These are phyloP conservation scores for Palythoa caribaeorum DNA, from an alignment of 92 coral and sea anemone genomes.

Conservation along the genomic window DNA sequence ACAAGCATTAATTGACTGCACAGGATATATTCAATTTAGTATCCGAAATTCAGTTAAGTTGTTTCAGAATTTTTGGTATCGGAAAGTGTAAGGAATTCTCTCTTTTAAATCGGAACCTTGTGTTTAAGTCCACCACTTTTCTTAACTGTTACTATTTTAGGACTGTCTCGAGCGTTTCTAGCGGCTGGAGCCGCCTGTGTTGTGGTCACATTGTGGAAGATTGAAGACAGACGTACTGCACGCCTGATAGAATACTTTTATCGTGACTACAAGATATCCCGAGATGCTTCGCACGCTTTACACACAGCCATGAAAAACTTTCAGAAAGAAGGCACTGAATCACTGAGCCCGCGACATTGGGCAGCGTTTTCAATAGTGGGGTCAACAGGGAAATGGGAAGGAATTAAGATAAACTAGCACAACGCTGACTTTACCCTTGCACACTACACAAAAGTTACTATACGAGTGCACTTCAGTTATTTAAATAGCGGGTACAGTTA, in stretches of 20 bases:
- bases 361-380: constrained; percentile 77
- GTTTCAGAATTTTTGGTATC: too few species aligned
- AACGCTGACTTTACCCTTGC: background rate
- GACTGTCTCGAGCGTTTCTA: constrained; percentile 76
- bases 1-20: too few species aligned
- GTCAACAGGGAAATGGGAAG: constrained; percentile 45
- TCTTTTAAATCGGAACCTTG: too few species aligned
- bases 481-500: too few species aligned
- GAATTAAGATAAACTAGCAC: background rate
- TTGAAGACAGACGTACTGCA: constrained; percentile 57
- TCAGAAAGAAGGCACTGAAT: constrained; percentile 24
- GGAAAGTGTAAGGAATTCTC: too few species aligned
- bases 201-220: constrained; percentile 75
- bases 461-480: too few species aligned
- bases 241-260: constrained; percentile 62
- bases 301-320: constrained; percentile 67
- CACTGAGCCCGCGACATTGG: constrained; percentile 67
- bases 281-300: constrained; percentile 69
- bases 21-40: too few species aligned
- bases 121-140: background rate
- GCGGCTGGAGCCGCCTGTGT: constrained; percentile 79
- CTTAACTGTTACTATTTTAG: constrained; percentile 4
- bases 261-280: constrained; percentile 63
- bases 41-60: too few species aligned
- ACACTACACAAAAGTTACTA: background rate